These are phyloP conservation scores for Parnassius mnemosyne DNA, from an alignment of 2,888 invertebrate genomes.

Conservation along the genomic window DNA sequence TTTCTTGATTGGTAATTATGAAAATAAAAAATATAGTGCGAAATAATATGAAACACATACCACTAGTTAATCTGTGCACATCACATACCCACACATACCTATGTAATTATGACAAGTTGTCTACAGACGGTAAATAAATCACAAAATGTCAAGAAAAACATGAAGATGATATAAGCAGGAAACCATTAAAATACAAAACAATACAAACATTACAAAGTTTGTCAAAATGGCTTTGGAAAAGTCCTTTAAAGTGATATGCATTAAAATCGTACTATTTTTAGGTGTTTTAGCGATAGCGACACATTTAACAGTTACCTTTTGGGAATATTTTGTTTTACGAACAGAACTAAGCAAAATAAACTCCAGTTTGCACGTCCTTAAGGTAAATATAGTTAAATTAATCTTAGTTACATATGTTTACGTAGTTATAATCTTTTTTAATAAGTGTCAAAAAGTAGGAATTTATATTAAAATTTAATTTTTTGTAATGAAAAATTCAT, in stretches of 20 bases:
- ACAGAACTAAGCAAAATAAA: conserved; percentile 54
- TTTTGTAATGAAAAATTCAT: no score
- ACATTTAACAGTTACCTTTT: conserved; percentile 54
- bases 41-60: no score
- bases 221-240: conserved; percentile 46
- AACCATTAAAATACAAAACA: conserved; percentile 2
- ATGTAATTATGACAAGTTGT: no score
- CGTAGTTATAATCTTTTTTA: no score
- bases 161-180: not conserved
- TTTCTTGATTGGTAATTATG: no score
- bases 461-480: no score
- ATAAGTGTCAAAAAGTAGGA: no score
- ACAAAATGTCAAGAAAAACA: conserved; percentile 10
- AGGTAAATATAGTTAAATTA: conserved; percentile 41
- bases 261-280: conserved; percentile 51
- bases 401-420: not conserved
- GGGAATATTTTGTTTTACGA: conserved; percentile 57
- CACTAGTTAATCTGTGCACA: no score
- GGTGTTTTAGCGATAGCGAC: conserved; percentile 49
- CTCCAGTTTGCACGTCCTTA: conserved; percentile 47
- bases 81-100: no score
- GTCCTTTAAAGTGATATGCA: conserved; percentile 38
- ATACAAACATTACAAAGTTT: not conserved
- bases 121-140: not conserved
- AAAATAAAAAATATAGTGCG: no score